phyloP scores from a whole-genome alignment of 2,888 invertebrate species.

The Pollenia amentaria region DNA sequence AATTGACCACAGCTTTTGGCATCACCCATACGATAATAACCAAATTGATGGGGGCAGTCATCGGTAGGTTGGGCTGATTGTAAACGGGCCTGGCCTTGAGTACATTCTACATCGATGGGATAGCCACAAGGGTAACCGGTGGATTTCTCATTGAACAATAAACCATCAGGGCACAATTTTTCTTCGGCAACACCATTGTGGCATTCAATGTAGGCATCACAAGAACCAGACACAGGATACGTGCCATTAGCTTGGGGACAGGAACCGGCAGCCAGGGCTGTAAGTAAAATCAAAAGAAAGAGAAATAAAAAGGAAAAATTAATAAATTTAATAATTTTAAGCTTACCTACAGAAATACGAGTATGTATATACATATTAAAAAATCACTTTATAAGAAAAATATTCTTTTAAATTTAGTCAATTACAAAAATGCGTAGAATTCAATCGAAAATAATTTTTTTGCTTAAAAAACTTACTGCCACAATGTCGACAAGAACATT shows the following conservation, averaged over 20 bases:
- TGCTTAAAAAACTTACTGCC: too few relatives aligned
- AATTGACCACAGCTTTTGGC: conserved; percentile 90
- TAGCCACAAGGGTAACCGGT: conserved; percentile 92
- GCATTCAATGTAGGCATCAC: conserved; percentile 91
- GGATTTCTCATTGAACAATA: conserved; percentile 90
- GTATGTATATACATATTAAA: conserved; percentile 7
- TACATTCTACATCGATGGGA: conserved; percentile 92
- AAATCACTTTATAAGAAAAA: conserved; percentile 26
- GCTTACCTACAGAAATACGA: conserved; percentile 82
- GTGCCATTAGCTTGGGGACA: conserved; percentile 90
- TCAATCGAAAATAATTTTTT: too few relatives aligned
- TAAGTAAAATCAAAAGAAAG: conserved; percentile 67
- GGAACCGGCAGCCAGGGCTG: conserved; percentile 71
- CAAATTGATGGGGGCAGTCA: conserved; percentile 93
- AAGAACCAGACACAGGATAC: conserved; percentile 88
- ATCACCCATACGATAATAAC: conserved; percentile 91
- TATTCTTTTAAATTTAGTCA: background rate
- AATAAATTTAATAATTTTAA: conserved; percentile 72
- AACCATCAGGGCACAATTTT: conserved; percentile 92
- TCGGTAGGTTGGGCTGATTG: conserved; percentile 87
- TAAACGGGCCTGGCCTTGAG: conserved; percentile 88
- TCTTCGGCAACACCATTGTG: conserved; percentile 90
- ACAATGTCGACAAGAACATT: too few relatives aligned
- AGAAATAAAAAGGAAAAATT: conserved; percentile 75
- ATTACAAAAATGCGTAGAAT: background rate